Evolutionary conservation across 1,140 invertebrate genomes (phyloP).

Genomic region (Physella acuta): DNA sequence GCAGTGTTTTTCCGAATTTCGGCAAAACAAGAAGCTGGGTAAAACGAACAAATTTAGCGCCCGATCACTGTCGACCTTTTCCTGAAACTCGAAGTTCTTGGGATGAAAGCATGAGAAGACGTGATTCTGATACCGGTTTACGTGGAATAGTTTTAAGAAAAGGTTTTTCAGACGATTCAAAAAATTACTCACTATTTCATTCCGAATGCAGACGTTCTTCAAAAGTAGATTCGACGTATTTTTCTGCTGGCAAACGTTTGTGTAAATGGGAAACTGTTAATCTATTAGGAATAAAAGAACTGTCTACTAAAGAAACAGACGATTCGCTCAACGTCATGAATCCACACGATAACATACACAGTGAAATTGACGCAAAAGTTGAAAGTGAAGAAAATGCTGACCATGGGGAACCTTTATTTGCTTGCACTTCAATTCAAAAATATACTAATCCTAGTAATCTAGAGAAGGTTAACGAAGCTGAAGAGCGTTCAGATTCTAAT

Average conservation of each 20-base stretch:
- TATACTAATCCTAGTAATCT: not conserved
- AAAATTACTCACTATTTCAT: slow-evolving; percentile 10
- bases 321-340: not conserved
- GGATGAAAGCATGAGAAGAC: slow-evolving; percentile 24
- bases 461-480: not conserved
- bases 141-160: slow-evolving; percentile 14
- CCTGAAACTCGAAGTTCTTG: slow-evolving; percentile 12
- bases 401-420: not conserved
- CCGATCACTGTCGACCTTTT: slow-evolving; percentile 1
- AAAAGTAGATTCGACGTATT: not conserved
- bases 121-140: slow-evolving; percentile 10
- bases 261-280: slow-evolving; percentile 27
- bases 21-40: slow-evolving; percentile 10
- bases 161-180: slow-evolving; percentile 19
- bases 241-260: slow-evolving; percentile 4
- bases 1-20: not conserved
- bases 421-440: not conserved
- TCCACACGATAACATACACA: not conserved
- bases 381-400: not conserved
- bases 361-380: too few species aligned
- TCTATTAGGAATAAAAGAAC: slow-evolving; percentile 9
- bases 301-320: not conserved
- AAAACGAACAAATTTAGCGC: slow-evolving; percentile 8
- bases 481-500: not conserved
- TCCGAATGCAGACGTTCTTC: not conserved